These are phyloP conservation scores for Agonopterix arenella DNA, from an alignment of 2,888 invertebrate species.

Conservation along the genomic window DNA sequence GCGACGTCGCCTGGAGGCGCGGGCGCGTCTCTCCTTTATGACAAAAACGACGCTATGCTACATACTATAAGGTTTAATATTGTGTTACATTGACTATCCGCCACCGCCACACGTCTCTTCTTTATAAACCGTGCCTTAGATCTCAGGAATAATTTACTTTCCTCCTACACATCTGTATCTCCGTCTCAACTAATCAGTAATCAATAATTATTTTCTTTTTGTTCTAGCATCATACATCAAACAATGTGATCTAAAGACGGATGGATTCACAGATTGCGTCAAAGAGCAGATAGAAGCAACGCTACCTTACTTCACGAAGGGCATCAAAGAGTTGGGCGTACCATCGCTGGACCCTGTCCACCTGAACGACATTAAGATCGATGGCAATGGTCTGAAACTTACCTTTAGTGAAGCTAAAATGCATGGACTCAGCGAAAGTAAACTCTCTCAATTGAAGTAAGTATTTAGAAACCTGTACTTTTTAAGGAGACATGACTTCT, in stretches of 20 bases:
- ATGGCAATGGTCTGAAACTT: slow-evolving; percentile 53
- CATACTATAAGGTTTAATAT: no score
- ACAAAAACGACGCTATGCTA: no score
- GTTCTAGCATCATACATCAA: slow-evolving; percentile 55
- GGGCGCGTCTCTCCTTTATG: no score
- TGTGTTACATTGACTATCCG: no score
- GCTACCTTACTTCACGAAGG: slow-evolving; percentile 50
- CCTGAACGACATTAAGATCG: slow-evolving; percentile 50
- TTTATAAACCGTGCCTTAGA: no score
- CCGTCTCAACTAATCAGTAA: no score
- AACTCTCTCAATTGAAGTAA: slow-evolving; percentile 40
- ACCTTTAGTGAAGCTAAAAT: slow-evolving; percentile 43
- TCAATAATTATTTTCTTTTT: background rate
- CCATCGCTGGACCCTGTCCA: slow-evolving; percentile 54
- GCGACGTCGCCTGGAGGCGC: no score
- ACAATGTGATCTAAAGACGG: slow-evolving; percentile 36
- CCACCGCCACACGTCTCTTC: no score
- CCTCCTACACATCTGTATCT: no score
- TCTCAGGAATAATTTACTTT: no score
- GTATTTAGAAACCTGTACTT: slow-evolving; percentile 13
- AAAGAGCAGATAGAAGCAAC: slow-evolving; percentile 41
- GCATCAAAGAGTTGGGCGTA: slow-evolving; percentile 52
- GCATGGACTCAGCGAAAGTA: slow-evolving; percentile 41
- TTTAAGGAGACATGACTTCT: background rate
- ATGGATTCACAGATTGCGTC: slow-evolving; percentile 39